These are phyloP conservation scores for Cephalopterus ornatus DNA, from an alignment of 2,113 vertebrate species.

Conservation along the genomic window DNA sequence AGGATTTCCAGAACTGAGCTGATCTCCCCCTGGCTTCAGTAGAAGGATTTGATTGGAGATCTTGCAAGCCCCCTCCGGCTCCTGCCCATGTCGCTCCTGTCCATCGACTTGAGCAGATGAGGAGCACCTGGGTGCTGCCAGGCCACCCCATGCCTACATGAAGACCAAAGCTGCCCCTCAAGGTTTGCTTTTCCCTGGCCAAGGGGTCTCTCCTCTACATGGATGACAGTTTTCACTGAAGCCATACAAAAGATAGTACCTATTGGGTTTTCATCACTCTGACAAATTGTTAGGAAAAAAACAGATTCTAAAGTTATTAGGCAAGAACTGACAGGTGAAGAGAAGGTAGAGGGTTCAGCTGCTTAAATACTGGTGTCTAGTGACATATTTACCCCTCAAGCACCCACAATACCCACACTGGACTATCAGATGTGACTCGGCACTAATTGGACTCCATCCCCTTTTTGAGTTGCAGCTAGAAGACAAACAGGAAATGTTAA, in stretches of 20 bases:
- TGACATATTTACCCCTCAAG: neutral
- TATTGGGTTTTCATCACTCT: neutral
- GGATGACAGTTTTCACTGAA: neutral
- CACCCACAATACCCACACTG: neutral
- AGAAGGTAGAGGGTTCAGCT: neutral
- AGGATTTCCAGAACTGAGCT: neutral
- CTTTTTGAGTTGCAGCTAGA: neutral
- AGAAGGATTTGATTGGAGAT: neutral
- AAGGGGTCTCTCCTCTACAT: accelerated
- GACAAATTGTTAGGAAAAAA: neutral
- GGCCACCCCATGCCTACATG: accelerated
- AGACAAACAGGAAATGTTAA: neutral
- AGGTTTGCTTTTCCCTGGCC: neutral
- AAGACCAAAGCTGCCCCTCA: accelerated
- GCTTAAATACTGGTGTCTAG: neutral
- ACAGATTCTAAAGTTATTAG: neutral
- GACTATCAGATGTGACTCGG: neutral
- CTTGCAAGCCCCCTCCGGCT: neutral
- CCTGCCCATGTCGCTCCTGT: accelerated
- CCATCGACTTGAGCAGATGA: accelerated
- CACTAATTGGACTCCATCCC: neutral
- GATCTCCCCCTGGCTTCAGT: neutral
- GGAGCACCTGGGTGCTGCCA: too few species aligned
- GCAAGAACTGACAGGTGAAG: neutral
- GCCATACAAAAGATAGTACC: neutral